These are phyloP conservation scores for Xyliphius kryptos DNA, from an alignment of 2,113 vertebrate genomes.

Conservation along the genomic window DNA sequence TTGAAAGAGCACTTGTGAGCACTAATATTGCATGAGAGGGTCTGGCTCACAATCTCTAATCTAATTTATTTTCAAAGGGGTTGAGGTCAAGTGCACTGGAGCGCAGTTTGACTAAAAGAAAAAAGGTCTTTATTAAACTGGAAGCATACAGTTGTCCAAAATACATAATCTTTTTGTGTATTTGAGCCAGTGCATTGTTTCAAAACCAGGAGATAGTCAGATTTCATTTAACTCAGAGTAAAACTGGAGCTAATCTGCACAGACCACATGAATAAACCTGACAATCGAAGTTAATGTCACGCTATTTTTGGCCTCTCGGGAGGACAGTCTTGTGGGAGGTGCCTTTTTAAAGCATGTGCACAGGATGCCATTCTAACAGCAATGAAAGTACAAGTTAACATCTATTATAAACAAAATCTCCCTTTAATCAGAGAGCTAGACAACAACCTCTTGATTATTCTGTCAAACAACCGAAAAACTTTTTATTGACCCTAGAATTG, in stretches of 20 bases:
- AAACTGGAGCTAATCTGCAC: neutral
- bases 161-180: too few relatives aligned
- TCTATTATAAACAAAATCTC: neutral
- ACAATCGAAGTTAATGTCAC: conserved; percentile 3
- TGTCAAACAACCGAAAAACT: too few relatives aligned
- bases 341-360: conserved; percentile 3
- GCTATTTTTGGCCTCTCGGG: neutral
- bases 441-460: neutral
- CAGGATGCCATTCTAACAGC: conserved; percentile 7
- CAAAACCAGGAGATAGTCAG: neutral
- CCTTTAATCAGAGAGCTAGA: neutral
- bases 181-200: neutral
- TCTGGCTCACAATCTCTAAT: too few relatives aligned
- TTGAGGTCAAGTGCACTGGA: too few relatives aligned
- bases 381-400: conserved; percentile 10
- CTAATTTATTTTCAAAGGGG: too few relatives aligned
- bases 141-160: too few relatives aligned
- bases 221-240: neutral
- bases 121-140: too few relatives aligned
- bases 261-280: conserved; percentile 4
- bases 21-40: too few relatives aligned
- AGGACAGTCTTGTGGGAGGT: conserved; percentile 4
- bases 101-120: too few relatives aligned
- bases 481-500: too few relatives aligned
- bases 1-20: too few relatives aligned